Percentiles rank a stretch among this genome's conserved stretches.
These are phyloP conservation scores for Platalea minor DNA, from an alignment of 2,797 vertebrate species.

Conservation along the genomic window DNA sequence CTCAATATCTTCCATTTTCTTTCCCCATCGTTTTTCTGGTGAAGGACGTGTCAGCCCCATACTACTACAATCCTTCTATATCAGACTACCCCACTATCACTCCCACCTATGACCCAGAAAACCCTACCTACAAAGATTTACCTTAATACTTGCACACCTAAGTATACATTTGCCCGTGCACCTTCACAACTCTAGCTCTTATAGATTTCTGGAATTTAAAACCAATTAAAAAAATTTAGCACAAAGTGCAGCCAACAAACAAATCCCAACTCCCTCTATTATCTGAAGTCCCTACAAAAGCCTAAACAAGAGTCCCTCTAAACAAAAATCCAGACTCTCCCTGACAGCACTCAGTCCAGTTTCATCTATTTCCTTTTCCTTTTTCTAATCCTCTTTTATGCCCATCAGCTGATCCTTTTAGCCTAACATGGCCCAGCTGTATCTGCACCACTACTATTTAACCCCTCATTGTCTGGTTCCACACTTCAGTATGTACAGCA, in stretches of 20 bases:
- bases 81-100: neutral
- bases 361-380: slow-evolving; percentile 36
- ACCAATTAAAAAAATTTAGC: neutral
- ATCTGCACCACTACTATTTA: neutral
- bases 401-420: slow-evolving; percentile 43
- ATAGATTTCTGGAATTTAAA: neutral
- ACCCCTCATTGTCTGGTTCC: neutral
- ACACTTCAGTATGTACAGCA: neutral
- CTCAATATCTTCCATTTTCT: neutral
- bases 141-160: neutral
- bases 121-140: neutral
- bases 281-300: neutral
- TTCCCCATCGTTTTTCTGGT: neutral
- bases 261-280: neutral
- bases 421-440: slow-evolving; percentile 49
- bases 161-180: neutral
- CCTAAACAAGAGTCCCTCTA: neutral
- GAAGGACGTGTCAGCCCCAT: neutral
- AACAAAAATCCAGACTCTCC: neutral
- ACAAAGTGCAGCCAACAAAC: neutral
- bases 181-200: neutral
- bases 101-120: neutral
- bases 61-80: neutral
- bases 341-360: neutral
- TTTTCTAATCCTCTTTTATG: slow-evolving; percentile 55